Evolutionary conservation across 2,888 invertebrate genomes (phyloP), one percentile per base, ranked within the genome.

Genomic region (Hipparchia sbordonii): DNA sequence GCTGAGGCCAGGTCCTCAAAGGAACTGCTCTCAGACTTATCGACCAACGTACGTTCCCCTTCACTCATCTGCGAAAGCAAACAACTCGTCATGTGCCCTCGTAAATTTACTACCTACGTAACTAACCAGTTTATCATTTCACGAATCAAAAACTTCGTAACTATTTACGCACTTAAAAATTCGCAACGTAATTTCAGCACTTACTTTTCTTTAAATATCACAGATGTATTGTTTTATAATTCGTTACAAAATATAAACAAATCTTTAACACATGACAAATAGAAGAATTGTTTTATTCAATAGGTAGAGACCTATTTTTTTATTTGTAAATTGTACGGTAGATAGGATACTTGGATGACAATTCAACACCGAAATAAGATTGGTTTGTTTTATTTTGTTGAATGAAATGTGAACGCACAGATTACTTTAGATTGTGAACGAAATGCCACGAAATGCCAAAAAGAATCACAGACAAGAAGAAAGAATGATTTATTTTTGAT

Each of bases 21-120:
- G n/a, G 95, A 95, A 87, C 95, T 95, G 82, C 95, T 95, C 83
- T 95, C 95, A 23, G 95, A 95, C 82, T 95, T 95, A 82, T 95
- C 95, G 74, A 94, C 89, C 83, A 91, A 83, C 76, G 86, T 87
- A 76, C 86, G 86, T 80, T 89, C 92, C 76, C 85, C 89, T 86
- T 92, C 88, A 82, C 93, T 91, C 93, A 93, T 93, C 93, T 93
- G 81, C 74, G 86, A 83, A 88, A 93, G 81, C 74, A 87, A 83
- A 88, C 85, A 82, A 66, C 77, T 78, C 76, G 78, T 80, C 77
- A 80, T 78, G 48, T 75, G 82, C 85, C 81, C 52, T 66, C 81
- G 83, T 84, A 71, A 75, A 69, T 71, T 72, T 74, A 76, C 72
- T 74, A 77, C 74, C 72, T 74, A 77, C 74, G 77, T 74, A 78